Base-by-base conservation (phyloP, 2,113 vertebrate species). In the Grantiella picta region DNA sequence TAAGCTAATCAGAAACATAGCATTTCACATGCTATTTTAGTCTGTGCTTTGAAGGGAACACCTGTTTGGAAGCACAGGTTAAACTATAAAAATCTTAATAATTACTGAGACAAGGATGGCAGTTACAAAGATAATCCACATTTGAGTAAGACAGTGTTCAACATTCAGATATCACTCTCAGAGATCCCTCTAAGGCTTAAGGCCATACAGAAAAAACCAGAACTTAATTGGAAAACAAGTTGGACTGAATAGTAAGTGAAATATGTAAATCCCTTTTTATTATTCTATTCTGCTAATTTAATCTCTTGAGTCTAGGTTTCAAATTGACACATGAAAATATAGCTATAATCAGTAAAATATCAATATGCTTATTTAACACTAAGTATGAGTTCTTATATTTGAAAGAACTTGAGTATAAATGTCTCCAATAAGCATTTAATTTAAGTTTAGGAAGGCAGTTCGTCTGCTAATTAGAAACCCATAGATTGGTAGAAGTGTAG, bases 401-500 rank as follows among this genome's bases (percentile, higher is more conserved):
- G 38, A 85, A 90, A 45, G 8, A 75, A 47, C n/a, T 45, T 77
- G 50, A 36, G 8, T 7, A 54, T 47, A 50, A 50, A 16, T 44
- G 15, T 77, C 18, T 76, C 16, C 45, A 81, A 56, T 50, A 63
- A 45, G 7, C 16, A 80, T 22, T 79, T 69, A 61, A 81, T 83
- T 94, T 92, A 78, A 61, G 84, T 86, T 92, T 85, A 75, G 35
- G 71, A 87, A 85, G 78, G 50, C 38, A 63, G 5, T 7, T 94
- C 50, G 54, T 82, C 36, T 90, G 60, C 18, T 96, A 95, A 94
- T 94, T 85, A 94, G 86, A 86, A 94, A 79, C 27, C n/a, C 33
- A 45, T 27, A 60, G 69, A 77, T 11, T 91, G 40, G 57, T 78
- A 59, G 75, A 96, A 94, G 12, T 69, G 23, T 63, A 85, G 27